Evolutionary conservation across 2,888 invertebrate genomes (phyloP).

Genomic region (Falcaria lacertinaria): DNA sequence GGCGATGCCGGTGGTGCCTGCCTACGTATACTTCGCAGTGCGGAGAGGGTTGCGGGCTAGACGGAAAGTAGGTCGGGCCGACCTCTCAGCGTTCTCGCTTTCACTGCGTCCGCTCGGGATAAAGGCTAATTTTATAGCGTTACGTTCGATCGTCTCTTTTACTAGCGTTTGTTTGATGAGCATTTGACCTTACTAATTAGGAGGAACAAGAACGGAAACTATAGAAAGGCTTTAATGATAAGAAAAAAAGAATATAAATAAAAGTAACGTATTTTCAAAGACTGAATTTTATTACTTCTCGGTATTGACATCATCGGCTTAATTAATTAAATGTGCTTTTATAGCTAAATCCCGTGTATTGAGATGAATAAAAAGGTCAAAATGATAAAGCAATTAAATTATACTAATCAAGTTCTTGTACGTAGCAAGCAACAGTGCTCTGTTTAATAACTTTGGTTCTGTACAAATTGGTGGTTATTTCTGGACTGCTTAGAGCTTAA

Average conservation of each 20-base stretch:
- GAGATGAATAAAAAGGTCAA: neutral
- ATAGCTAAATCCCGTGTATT: neutral
- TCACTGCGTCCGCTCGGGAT: constrained; percentile 60
- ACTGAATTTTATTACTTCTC: no score
- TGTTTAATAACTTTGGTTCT: neutral
- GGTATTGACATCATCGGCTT: no score
- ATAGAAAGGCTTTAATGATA: neutral
- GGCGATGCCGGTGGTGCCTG: constrained; percentile 43
- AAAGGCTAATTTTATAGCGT: constrained; percentile 73
- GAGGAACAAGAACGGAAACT: neutral
- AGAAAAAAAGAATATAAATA: no score
- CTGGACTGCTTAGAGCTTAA: neutral
- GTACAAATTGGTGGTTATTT: neutral
- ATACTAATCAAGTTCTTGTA: neutral
- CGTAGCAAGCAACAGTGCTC: neutral
- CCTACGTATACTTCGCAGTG: constrained; percentile 18
- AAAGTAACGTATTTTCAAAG: no score
- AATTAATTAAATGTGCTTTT: no score
- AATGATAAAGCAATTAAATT: neutral
- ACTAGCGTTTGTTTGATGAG: constrained; percentile 37
- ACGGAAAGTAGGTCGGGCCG: constrained; percentile 61
- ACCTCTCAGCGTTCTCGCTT: constrained; percentile 55
- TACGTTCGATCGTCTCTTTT: constrained; percentile 58
- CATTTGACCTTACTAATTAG: constrained; percentile 3
- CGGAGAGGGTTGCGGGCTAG: constrained; percentile 40